Base-by-base conservation (phyloP, 2,797 vertebrate genomes). In the Mormyrops boulengeri region DNA sequence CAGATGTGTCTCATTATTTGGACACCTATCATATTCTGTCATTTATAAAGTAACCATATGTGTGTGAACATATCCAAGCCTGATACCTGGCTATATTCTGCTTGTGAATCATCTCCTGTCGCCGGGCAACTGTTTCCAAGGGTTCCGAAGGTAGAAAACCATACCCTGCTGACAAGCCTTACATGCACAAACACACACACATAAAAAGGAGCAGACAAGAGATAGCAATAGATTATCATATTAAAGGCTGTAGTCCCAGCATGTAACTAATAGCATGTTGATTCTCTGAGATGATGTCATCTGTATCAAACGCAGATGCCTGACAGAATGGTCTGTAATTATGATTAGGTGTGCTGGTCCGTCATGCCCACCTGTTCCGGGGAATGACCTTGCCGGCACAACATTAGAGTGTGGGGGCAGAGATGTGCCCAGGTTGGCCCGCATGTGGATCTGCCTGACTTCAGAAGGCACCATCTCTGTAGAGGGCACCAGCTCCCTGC, bases 71-170 rank as follows among this genome's bases (percentile, higher is more conserved):
- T 52, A 50, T 85, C 44, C 49, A 52, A 49, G 47, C 7, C 77
- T 4, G 44, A 90, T 96, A 99, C 98, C 98, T 98, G 95, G 97
- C 97, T 91, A 97, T 96, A 91, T 97, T 98, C 94, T 98, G 98
- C 93, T 98, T 98, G 93, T 98, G 97, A 93, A 97, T 95, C 88
- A 99, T 92, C 93, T 99, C 98, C 92, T 99, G 98, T 94, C 97
- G 96, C 93, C 97, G 97, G 90, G 97, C 96, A 94, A 97, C 93
- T 85, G 97, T 96, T 94, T 99, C 98, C 96, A 98, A 94, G 91
- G 97, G 96, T 92, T 99, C 97, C 12, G 97, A 95, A 88, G 97
- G 97, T 90, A 99, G 92, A 93, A 98, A 97, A 88, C 96, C 94
- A 53, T 98, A 99, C 87, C 97, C 97, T 95, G 95, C 92, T 95